A percentile compares a stretch with the other conserved stretches of the same genome.
Conservation (phyloP, 2,888 invertebrate genomes). For the Plusia festucae region DNA sequence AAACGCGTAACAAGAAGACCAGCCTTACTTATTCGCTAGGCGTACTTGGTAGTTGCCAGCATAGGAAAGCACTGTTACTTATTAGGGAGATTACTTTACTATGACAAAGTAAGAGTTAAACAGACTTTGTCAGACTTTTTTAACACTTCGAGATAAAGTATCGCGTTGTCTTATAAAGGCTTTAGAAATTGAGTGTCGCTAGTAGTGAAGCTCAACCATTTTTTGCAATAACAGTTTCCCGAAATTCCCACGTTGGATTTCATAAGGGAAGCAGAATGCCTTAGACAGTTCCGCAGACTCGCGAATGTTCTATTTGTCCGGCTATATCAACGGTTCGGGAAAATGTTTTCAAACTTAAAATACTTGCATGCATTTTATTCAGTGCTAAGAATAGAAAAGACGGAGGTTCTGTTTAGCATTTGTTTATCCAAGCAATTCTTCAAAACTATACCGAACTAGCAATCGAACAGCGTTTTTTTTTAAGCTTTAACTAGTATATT, state of each 20-base stretch:
- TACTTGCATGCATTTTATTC: slow-evolving; percentile 34
- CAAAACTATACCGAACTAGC: too few relatives aligned
- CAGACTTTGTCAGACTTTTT: too few relatives aligned
- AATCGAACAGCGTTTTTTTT: too few relatives aligned
- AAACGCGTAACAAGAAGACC: too few relatives aligned
- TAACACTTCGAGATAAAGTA: too few relatives aligned
- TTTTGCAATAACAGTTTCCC: slow-evolving; percentile 51
- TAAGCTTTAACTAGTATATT: too few relatives aligned
- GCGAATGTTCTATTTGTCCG: slow-evolving; percentile 21
- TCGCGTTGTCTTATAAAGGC: too few relatives aligned
- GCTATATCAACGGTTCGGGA: slow-evolving; percentile 44
- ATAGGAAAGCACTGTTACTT: too few relatives aligned
- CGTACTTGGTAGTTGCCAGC: too few relatives aligned
- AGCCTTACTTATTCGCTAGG: too few relatives aligned
- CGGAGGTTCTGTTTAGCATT: background rate
- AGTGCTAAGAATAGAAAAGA: background rate
- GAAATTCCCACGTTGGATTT: slow-evolving; percentile 51
- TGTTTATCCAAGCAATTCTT: background rate
- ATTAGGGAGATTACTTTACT: too few relatives aligned
- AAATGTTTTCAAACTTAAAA: slow-evolving; percentile 38
- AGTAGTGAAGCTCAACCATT: slow-evolving; percentile 19
- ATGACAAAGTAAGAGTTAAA: too few relatives aligned
- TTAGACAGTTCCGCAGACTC: slow-evolving; percentile 27
- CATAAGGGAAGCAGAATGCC: slow-evolving; percentile 55
- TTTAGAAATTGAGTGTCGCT: background rate